Evolutionary conservation across 2,888 invertebrate genomes (phyloP).

Genomic region (Choreutis nemorana): DNA sequence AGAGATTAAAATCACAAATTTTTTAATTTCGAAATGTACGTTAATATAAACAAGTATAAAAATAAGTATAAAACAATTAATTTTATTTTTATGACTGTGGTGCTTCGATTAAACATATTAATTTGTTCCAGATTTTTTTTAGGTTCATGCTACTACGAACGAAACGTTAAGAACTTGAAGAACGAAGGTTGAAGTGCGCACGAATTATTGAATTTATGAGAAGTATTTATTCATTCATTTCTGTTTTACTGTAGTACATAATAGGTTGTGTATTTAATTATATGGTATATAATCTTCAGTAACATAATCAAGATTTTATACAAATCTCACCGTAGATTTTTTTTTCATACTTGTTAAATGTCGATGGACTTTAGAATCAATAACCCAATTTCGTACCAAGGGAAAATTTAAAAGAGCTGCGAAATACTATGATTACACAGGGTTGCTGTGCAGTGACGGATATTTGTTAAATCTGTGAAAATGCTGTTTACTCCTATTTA

Average conservation of each 20-base stretch:
- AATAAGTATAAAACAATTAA: too few relatives aligned
- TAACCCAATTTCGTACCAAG: constrained; percentile 30
- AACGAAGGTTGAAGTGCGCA: constrained; percentile 6
- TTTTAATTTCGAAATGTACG: too few relatives aligned
- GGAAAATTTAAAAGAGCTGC: background rate
- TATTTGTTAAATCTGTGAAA: constrained; percentile 15
- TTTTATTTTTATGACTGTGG: too few relatives aligned
- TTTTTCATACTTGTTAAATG: background rate
- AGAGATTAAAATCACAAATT: too few relatives aligned
- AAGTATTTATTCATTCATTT: constrained; percentile 10
- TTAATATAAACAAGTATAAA: too few relatives aligned
- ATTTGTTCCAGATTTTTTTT: too few relatives aligned
- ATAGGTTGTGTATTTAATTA: constrained; percentile 14
- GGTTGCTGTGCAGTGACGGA: constrained; percentile 4
- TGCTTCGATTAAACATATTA: too few relatives aligned
- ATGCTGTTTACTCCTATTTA: constrained; percentile 86
- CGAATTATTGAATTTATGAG: constrained; percentile 10
- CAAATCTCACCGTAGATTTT: too few relatives aligned
- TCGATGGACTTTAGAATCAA: constrained; percentile 54
- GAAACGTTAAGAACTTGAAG: too few relatives aligned
- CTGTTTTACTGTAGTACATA: constrained; percentile 8
- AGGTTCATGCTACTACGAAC: too few relatives aligned
- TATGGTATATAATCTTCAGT: too few relatives aligned
- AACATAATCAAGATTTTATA: too few relatives aligned
- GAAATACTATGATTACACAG: background rate